Evolutionary conservation across 2,113 vertebrate species (phyloP).

Genomic region (Phrynosoma platyrhinos): DNA sequence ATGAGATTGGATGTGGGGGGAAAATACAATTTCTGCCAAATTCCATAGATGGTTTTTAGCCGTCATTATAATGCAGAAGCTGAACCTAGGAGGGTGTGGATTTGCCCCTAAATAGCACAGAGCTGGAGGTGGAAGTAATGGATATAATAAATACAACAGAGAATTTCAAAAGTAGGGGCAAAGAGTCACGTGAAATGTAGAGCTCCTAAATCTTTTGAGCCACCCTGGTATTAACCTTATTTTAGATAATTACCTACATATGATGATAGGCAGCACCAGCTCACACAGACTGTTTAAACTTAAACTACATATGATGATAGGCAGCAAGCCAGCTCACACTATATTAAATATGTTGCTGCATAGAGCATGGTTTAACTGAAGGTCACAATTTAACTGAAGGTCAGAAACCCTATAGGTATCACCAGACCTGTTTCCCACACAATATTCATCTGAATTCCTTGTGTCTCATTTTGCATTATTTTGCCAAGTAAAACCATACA

Average conservation of each 20-base stretch:
- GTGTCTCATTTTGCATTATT: background rate
- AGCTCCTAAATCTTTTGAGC: background rate
- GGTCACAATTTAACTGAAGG: background rate
- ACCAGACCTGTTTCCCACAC: background rate
- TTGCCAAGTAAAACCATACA: constrained; percentile 30
- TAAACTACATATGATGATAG: background rate
- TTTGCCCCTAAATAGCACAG: too few species aligned
- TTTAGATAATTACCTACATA: background rate
- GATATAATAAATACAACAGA: background rate
- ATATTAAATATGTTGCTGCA: too few species aligned
- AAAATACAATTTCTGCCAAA: background rate
- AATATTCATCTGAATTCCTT: background rate
- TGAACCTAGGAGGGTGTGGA: background rate
- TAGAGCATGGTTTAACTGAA: background rate
- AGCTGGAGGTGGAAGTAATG: background rate
- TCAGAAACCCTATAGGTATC: background rate
- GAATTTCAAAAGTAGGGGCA: background rate
- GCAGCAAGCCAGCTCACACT: too few species aligned
- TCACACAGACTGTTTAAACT: too few species aligned
- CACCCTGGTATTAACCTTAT: background rate
- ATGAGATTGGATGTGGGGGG: background rate
- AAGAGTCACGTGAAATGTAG: background rate
- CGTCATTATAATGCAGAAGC: background rate
- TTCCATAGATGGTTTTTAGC: background rate
- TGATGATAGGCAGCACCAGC: background rate